Evolutionary conservation across 2,888 invertebrate genomes (phyloP), one percentile per base, ranked within the genome.

Genomic region (Mythimna loreyi): DNA sequence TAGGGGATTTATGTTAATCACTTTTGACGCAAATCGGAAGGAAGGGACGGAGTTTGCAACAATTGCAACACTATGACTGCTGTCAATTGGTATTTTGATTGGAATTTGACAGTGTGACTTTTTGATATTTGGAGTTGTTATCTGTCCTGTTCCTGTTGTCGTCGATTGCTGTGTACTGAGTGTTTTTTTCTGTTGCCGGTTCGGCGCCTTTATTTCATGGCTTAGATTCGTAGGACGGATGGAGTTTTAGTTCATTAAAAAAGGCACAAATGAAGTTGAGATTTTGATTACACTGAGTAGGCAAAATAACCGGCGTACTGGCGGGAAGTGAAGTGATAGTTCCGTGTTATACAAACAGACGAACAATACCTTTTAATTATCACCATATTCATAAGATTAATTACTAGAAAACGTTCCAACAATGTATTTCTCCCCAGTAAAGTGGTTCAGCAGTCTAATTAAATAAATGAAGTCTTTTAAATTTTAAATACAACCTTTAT

Each of bases 291-390:
- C 21, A 33, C 11, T n/a, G 9, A 64, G 5, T 33, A 21, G 5
- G 16, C 21, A 36, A 21, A 66, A 21, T 67, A 50, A 50, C 28
- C 28, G 16, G n/a, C 13, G 21, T 40, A 50, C 28, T 28, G 16
- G n/a, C 13, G 21, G 13, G 28, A 65, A 65, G 11, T 64, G 21
- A 64, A 65, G 11, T 64, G 36, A 36, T 33, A 36, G 16, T 40
- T 40, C 16, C 3, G n/a, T 19, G 28, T 40, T 21, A 19, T n/a
- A 30, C 6, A 9, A 62, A 23, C 23, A n/a, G 19, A 43, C 23
- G 36, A 43, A 21, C n/a, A 28, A 28, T 19, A 47, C 21, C 21
- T 49, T 21, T 11, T 50, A 19, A 33, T 8, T 49, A 21, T 25
- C 43, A 58, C 25, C 43, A 16, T n/a, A 43, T 3, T 13, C 3